These are phyloP conservation scores for Siniperca undulata DNA, from an alignment of 2,797 vertebrate genomes.

Conservation along the genomic window DNA sequence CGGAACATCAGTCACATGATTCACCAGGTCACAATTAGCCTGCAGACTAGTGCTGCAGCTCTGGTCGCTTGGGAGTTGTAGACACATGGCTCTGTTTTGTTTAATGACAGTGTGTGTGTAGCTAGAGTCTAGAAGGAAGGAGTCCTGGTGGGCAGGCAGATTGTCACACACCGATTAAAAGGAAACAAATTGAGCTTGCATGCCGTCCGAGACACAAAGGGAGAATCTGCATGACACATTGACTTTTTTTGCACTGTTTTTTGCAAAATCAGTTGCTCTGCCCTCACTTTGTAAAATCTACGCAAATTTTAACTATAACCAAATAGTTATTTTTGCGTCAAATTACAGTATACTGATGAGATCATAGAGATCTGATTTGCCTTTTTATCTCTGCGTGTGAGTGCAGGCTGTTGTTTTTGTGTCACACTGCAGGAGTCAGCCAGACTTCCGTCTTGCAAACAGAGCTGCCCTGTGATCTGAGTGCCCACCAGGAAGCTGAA, in stretches of 20 bases:
- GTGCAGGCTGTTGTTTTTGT: conserved; percentile 61
- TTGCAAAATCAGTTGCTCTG: conserved; percentile 7
- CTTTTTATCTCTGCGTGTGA: conserved; percentile 37
- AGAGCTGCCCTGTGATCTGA: conserved; percentile 62
- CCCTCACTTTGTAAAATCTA: conserved; percentile 8
- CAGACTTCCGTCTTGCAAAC: conserved; percentile 60
- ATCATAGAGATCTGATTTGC: conserved; percentile 42
- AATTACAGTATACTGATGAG: conserved; percentile 2
- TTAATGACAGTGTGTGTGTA: conserved; percentile 72
- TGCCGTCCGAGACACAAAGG: conserved; percentile 54
- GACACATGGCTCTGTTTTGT: conserved; percentile 82
- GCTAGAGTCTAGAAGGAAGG: conserved; percentile 50
- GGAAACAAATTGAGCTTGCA: conserved; percentile 69
- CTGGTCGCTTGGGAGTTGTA: conserved; percentile 63
- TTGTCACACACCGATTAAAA: conserved; percentile 76
- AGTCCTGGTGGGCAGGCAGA: conserved; percentile 67
- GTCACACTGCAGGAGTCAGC: conserved; percentile 60
- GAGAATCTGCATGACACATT: conserved; percentile 35
- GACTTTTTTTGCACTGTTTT: conserved; percentile 35
- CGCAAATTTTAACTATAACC: conserved; percentile 38
- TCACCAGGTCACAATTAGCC: conserved; percentile 81
- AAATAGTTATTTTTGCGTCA: conserved; percentile 39
- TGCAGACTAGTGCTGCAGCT: conserved; percentile 60
- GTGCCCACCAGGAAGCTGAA: conserved; percentile 58
- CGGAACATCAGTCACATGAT: conserved; percentile 69